A percentile compares a stretch with the other conserved stretches of the same genome.
Evolutionary conservation across 2,797 vertebrate genomes (phyloP).

Genomic region (Artibeus jamaicensis): DNA sequence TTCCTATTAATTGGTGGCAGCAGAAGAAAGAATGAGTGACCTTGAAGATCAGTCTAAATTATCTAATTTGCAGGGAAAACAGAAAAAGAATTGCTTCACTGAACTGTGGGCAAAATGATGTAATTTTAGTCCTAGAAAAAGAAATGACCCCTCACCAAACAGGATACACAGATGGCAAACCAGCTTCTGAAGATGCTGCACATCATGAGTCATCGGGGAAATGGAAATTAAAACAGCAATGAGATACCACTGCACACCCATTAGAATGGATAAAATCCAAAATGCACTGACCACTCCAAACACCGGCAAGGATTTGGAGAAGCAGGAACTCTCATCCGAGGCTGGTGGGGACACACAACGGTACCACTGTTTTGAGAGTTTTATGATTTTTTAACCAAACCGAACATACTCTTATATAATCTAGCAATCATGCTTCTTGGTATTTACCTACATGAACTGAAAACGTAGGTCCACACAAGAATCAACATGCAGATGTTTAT

Average conservation of each 20-base stretch:
- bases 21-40: background rate
- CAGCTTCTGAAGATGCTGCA: background rate
- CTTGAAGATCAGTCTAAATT: background rate
- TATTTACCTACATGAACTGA: background rate
- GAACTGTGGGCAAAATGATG: background rate
- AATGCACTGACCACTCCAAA: background rate
- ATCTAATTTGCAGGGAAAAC: background rate
- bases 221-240: background rate
- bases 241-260: background rate
- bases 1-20: background rate
- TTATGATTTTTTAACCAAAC: background rate
- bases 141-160: background rate
- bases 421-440: background rate
- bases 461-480: background rate
- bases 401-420: background rate
- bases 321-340: background rate
- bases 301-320: background rate
- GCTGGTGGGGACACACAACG: background rate
- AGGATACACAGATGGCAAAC: no score
- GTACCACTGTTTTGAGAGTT: background rate
- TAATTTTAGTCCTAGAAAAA: background rate
- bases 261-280: background rate
- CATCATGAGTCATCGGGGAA: background rate
- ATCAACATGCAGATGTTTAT: background rate
- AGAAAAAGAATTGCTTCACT: background rate